Evolutionary conservation across 2,888 invertebrate species (phyloP), one percentile per base, ranked within the genome.

Genomic region (Dicycla oo): DNA sequence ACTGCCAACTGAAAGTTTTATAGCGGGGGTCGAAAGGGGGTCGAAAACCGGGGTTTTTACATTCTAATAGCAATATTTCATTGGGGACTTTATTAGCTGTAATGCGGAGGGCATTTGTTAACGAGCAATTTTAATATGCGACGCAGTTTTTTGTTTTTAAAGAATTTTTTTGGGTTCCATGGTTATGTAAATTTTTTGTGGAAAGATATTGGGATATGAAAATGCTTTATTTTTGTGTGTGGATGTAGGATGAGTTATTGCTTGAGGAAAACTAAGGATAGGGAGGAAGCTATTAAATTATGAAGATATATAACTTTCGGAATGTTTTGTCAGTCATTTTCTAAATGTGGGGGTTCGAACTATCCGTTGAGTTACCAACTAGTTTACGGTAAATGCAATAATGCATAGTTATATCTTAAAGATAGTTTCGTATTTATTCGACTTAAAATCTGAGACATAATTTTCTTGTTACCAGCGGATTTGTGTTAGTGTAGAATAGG

Each of bases 11-110:
- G 92, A 93, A 94, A 94, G 91, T 94, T 95, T 94, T 94, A 95
- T 91, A 82, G 89, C 45, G 54, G 75, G 88, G 77, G 76, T 61
- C 54, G 69, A 69, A 75, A 61, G 66, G 78, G 88, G 90, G 85
- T 85, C 89, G 81, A 88, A 89, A 92, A 90, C 90, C 89, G 90
- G 91, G 92, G 92, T 88, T 92, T 91, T 90, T 89, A 89, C 87
- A 86, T 90, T 80, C 86, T 91, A 91, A 92, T 91, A 90, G 91
- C 88, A 87, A 94, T 94, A 94, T 92, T 92, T 94, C 93, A 95
- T 88, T 80, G 91, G 90, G 87, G 88, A 92, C 90, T 94, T 94
- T 94, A 94, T 94, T 94, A 92, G 88, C 91, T 86, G 88, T 93
- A 92, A 92, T 93, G 86, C 89, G 88, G 87, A 89, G 88, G 90